These are phyloP conservation scores for Caenorhabditis imperialis DNA, from an alignment of 2,888 invertebrate species.

Conservation along the genomic window DNA sequence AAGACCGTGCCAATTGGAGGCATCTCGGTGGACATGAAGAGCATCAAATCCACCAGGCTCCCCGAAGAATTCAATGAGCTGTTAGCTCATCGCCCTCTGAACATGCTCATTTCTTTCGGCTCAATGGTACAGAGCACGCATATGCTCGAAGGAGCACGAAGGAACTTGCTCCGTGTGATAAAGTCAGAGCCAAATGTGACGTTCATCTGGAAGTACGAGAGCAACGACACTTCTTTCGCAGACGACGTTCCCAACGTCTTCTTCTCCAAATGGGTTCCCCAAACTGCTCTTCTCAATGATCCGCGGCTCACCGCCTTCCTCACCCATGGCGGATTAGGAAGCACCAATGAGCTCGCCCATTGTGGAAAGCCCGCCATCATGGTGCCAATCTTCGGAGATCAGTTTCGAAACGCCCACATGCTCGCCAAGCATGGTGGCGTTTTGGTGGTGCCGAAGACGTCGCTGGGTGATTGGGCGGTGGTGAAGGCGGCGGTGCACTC, in stretches of 20 bases:
- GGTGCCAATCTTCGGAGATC: constrained; percentile 44
- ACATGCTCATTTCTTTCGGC: constrained; percentile 43
- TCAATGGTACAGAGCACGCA: constrained; percentile 22
- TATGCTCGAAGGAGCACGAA: constrained; percentile 17
- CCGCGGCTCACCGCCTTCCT: constrained; percentile 18
- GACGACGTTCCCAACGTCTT: constrained; percentile 23
- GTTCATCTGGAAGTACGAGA: constrained; percentile 55
- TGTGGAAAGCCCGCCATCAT: constrained; percentile 33
- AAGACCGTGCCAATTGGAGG: constrained; percentile 59
- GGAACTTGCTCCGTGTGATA: constrained; percentile 25
- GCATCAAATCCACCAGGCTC: constrained; percentile 12
- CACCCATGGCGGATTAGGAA: constrained; percentile 45
- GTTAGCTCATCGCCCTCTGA: constrained; percentile 9
- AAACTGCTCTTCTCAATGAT: constrained; percentile 34
- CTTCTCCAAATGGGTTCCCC: constrained; percentile 49
- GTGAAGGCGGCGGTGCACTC: constrained; percentile 15
- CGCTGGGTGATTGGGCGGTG: constrained; percentile 8
- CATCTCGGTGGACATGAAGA: constrained; percentile 42
- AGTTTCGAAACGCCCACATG: constrained; percentile 45
- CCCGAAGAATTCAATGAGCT: constrained; percentile 20
- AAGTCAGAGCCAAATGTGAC: constrained; percentile 32
- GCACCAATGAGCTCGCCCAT: constrained; percentile 36
- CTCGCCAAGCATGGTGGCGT: constrained; percentile 38
- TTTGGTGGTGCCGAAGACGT: constrained; percentile 17
- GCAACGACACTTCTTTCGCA: constrained; percentile 22